Percentiles rank a stretch among this genome's conserved stretches.
Evolutionary conservation across 2,797 vertebrate species (phyloP).

Genomic region (Chloroceryle inda): DNA sequence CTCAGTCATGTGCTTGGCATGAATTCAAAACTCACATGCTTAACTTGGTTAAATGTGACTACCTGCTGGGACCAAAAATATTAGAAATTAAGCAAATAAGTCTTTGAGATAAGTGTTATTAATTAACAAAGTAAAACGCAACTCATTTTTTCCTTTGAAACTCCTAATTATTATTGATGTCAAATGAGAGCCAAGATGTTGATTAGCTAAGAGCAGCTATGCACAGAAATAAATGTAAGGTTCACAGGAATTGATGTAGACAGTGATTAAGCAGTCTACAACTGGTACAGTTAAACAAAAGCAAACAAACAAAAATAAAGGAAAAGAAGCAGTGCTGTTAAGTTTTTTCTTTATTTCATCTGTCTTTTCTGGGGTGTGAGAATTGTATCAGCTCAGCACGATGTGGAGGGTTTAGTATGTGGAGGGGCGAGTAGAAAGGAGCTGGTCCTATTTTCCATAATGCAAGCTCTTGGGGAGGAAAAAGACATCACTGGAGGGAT

Average conservation of each 20-base stretch:
- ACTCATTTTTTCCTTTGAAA: neutral
- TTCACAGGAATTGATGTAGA: neutral
- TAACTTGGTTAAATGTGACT: neutral
- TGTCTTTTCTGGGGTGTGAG: neutral
- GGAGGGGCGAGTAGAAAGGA: neutral
- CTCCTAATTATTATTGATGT: neutral
- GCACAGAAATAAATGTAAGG: neutral
- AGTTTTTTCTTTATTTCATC: neutral
- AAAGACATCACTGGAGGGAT: neutral
- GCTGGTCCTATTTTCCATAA: neutral
- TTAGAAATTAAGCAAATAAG: neutral
- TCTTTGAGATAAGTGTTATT: neutral
- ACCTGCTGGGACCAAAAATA: neutral
- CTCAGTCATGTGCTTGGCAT: neutral
- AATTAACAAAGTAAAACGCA: neutral
- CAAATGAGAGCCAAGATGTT: neutral
- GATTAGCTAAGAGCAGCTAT: neutral
- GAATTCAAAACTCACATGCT: neutral
- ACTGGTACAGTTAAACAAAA: neutral
- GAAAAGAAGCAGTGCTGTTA: neutral
- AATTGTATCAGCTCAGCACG: neutral
- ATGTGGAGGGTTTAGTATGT: neutral
- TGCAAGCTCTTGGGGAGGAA: neutral
- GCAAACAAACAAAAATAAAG: neutral
- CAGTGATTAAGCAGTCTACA: neutral